Base-by-base conservation (phyloP, 1,140 invertebrate species). In the Polyergus mexicanus region DNA sequence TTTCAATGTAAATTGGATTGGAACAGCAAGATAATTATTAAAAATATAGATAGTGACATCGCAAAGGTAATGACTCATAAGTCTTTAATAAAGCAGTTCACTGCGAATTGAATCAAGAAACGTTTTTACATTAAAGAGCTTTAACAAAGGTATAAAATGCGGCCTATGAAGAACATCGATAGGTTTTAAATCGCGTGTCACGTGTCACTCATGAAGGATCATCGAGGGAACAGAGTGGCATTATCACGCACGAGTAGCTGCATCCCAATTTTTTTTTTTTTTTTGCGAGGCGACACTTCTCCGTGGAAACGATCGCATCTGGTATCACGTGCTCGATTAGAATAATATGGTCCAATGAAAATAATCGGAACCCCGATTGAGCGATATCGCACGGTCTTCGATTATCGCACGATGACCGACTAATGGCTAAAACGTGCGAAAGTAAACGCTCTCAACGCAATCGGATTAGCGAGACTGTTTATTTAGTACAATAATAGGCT, bases 391-490 rank as follows among this genome's bases (percentile, higher is more conserved):
- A 22, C 44, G 44, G 66, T 35, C 41, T n/a, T 60, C 16, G 77
- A 41, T 35, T 72, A 63, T 25, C 51, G 19, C 32, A 54, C 38
- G 35, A 60, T 44, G 62, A 56, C 54, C 54, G 54, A 41, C 54
- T 92, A 92, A 92, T 92, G 71, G 90, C 44, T 88, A 87, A 92
- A 92, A 92, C 91, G 91, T 92, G 91, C 91, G 90, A 90, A 90
- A 91, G 85, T 91, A 90, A 91, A 91, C 77, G 69, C 87, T 78
- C 89, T 90, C 56, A n/a, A 89, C n/a, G 58, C 85, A 84, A 91
- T 91, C 90, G 77, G 90, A 89, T 91, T 89, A 89, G 10, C 38
- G 58, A n/a, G n/a, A 11, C 28, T 91, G 71, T 91, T 91, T 91
- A 84, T 58, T 88, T 88, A 91, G 85, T 47, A 60, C 19, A 54